Percentiles rank a stretch among this genome's conserved stretches.
Conservation (phyloP, 2,797 vertebrate genomes). For the Danio tinwini region DNA sequence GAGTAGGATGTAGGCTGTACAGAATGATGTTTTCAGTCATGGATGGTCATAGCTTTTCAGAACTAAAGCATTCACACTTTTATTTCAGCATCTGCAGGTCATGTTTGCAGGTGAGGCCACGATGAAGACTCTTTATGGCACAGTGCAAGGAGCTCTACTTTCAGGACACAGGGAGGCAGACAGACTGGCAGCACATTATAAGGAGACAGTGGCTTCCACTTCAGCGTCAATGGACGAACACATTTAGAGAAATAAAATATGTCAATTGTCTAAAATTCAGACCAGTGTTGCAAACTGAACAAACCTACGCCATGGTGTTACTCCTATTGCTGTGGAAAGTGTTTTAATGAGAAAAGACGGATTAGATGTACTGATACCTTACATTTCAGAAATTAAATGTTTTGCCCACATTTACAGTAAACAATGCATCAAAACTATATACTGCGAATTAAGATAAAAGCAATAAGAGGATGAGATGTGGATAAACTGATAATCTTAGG, state of each 20-base stretch:
- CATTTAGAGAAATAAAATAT: slow-evolving; percentile 8
- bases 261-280: not conserved
- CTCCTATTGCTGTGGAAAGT: too few species aligned
- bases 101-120: slow-evolving; percentile 67
- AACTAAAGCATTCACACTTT: not conserved
- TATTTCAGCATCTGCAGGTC: slow-evolving; percentile 61
- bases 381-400: too few species aligned
- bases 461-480: too few species aligned
- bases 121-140: slow-evolving; percentile 62
- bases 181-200: slow-evolving; percentile 57
- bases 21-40: not conserved
- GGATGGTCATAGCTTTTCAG: not conserved
- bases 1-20: too few species aligned
- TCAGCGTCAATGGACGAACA: slow-evolving; percentile 1
- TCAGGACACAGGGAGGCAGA: slow-evolving; percentile 66
- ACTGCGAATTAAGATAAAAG: not conserved
- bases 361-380: not conserved
- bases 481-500: too few species aligned
- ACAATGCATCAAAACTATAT: not conserved
- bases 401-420: too few species aligned
- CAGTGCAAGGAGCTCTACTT: slow-evolving; percentile 61
- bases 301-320: slow-evolving; percentile 7
- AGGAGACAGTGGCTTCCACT: slow-evolving; percentile 8
- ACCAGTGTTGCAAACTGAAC: not conserved
- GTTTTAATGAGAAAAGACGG: not conserved